Evolutionary conservation across 2,113 vertebrate genomes (phyloP), one percentile per base, ranked within the genome.

Genomic region (Orycteropus afer): DNA sequence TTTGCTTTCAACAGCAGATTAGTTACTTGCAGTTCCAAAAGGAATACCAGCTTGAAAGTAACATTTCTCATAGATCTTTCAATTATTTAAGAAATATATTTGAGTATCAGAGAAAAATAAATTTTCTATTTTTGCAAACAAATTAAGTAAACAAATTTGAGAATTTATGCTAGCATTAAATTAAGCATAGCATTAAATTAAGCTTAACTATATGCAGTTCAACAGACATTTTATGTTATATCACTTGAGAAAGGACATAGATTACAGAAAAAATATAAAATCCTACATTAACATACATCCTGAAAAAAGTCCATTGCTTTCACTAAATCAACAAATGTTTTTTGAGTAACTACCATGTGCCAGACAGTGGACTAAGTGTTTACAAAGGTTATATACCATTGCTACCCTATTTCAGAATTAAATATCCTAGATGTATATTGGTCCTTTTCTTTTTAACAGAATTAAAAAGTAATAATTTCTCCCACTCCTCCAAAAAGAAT

Each of bases 141-240:
- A 84, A 96, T 18, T 2, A 97, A 96, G 83, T 96, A 97, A 96
- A 88, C 80, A 97, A 88, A 83, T 82, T 86, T 97, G 89, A 97
- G 86, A 95, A 93, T 86, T 95, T 89, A 89, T 63, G 65, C 90
- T 78, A 96, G 95, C 87, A 89, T 65, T 96, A n/a, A n/a, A n/a
- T n/a, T n/a, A n/a, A n/a, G n/a, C n/a, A n/a, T n/a, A n/a, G n/a
- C n/a, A n/a, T n/a, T n/a, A 80, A 86, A 87, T 86, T 91, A 89
- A 95, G 92, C 73, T 89, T 94, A 94, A 86, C 78, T 89, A 57
- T 25, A 83, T 34, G 74, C 90, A 96, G 87, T 84, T 73, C 73
- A 97, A 53, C 17, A 63, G 23, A 71, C n/a, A 91, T 92, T 96
- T 96, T 93, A 73, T 80, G n/a, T n/a, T n/a, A 57, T 82, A 97